Percentiles rank a stretch among this genome's conserved stretches.
phyloP scores from a whole-genome alignment of 2,113 vertebrate species.

The Hippolais icterina region DNA sequence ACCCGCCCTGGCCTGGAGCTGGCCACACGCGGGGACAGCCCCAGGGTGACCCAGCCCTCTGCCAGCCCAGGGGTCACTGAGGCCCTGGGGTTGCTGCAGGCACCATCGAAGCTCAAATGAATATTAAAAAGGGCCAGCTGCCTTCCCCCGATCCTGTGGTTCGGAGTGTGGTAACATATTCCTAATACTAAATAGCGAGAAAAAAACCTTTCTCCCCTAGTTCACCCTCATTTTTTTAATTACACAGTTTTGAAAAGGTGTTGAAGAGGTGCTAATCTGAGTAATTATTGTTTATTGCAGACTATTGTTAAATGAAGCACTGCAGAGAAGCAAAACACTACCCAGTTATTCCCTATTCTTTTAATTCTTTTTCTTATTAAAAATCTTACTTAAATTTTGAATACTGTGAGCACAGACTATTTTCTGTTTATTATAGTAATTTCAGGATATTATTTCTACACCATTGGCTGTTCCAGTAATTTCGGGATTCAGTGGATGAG shows the following conservation, averaged over 20 bases:
- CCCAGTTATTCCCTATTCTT: not conserved
- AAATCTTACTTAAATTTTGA: not conserved
- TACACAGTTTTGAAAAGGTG: not conserved
- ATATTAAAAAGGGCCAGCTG: not conserved
- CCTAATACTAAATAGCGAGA: not conserved
- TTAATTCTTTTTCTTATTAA: not conserved
- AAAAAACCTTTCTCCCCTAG: not conserved
- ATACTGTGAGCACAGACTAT: not conserved
- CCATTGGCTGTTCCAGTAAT: not conserved
- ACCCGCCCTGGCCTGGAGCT: fast-evolving
- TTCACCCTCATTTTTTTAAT: not conserved
- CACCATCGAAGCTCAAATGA: fast-evolving
- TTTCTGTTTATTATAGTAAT: not conserved
- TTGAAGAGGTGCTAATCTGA: slow-evolving; percentile 8
- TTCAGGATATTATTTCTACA: not conserved
- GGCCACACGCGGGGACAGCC: not conserved
- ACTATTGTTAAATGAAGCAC: not conserved
- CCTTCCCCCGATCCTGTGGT: not conserved
- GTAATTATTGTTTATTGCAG: not conserved
- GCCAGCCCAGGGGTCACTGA: fast-evolving
- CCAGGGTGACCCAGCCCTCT: fast-evolving
- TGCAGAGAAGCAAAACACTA: not conserved
- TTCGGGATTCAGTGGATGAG: not conserved
- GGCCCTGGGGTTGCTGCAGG: not conserved
- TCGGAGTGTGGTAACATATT: not conserved